Evolutionary conservation across 2,888 invertebrate genomes (phyloP).

Genomic region (Oscheius sp.): DNA sequence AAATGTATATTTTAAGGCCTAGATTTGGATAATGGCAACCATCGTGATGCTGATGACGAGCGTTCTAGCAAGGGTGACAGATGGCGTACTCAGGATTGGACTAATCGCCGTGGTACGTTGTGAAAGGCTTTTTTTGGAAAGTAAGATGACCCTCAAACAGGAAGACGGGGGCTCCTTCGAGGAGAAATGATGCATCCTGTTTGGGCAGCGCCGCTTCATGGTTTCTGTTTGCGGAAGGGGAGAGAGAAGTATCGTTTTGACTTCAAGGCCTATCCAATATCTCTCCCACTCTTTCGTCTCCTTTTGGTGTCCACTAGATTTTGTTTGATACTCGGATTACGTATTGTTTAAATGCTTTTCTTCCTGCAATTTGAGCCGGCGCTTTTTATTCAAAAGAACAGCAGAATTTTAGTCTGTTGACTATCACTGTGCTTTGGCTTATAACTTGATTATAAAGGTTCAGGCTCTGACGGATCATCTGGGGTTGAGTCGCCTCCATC

Average conservation of each 20-base stretch:
- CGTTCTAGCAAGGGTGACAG: constrained; percentile 35
- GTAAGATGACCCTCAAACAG: not conserved
- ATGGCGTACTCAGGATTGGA: constrained; percentile 45
- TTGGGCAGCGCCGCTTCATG: constrained; percentile 21
- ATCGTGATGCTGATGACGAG: constrained; percentile 42
- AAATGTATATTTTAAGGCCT: constrained; percentile 29
- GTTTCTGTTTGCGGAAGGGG: constrained; percentile 28
- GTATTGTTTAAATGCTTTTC: no score
- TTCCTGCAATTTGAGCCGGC: no score
- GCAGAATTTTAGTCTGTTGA: no score
- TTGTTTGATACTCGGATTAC: not conserved
- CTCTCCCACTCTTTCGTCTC: not conserved
- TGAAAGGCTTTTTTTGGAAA: not conserved
- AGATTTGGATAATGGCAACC: constrained; percentile 51
- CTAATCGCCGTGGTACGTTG: constrained; percentile 36
- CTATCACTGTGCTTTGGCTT: not conserved
- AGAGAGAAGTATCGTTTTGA: constrained; percentile 26
- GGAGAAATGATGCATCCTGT: constrained; percentile 18
- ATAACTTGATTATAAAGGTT: not conserved
- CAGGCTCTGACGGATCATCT: constrained; percentile 47
- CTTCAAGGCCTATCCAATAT: constrained; percentile 30
- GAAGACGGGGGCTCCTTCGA: not conserved
- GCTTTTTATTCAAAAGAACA: no score
- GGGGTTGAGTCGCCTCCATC: constrained; percentile 58
- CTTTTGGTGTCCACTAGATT: no score